Evolutionary conservation across 2,888 invertebrate genomes (phyloP), one percentile per base, ranked within the genome.

Genomic region (Folsomia manolachei): DNA sequence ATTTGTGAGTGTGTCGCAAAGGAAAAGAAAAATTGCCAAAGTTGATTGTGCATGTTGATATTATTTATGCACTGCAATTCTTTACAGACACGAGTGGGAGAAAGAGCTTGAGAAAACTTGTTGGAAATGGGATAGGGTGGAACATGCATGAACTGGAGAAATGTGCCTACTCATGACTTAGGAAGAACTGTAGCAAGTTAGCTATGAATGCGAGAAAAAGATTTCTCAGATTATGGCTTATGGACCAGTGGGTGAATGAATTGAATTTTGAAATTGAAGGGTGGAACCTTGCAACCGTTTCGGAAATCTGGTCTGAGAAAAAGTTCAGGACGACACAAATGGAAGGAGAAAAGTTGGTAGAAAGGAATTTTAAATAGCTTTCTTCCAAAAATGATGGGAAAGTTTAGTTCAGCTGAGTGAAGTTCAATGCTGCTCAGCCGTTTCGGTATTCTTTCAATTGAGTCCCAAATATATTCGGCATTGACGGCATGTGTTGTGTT

Each of bases 291-390:
- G 11, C 56, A 19, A 19, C 56, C 21, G 56, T 56, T 56, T 56
- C 21, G 11, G 21, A 56, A 56, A 56, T 18, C 21, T 56, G 56
- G 51, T 51, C 9, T 51, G 51, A 51, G 21, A 7, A 24, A 62
- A 21, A 60, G 60, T 60, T 60, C 60, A 60, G n/a, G 60, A 60
- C 19, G 60, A n/a, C n/a, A n/a, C 39, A 39, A 39, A 56, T 56
- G 56, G 18, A 67, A 67, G 21, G 60, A 67, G 67, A 67, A n/a
- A 67, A 67, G 67, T 60, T 67, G 39, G 67, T 67, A 67, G 67
- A 67, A 67, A 67, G 67, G 67, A 67, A 67, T 67, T 67, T 67
- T 56, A 52, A 67, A 51, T 18, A 27, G 56, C 56, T 56, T 56
- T 56, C 19, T 19, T 56, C 19, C 7, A 4, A 39, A 56, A 56